Evolutionary conservation across 2,113 vertebrate species (phyloP).

Genomic region (Callorhinus ursinus): DNA sequence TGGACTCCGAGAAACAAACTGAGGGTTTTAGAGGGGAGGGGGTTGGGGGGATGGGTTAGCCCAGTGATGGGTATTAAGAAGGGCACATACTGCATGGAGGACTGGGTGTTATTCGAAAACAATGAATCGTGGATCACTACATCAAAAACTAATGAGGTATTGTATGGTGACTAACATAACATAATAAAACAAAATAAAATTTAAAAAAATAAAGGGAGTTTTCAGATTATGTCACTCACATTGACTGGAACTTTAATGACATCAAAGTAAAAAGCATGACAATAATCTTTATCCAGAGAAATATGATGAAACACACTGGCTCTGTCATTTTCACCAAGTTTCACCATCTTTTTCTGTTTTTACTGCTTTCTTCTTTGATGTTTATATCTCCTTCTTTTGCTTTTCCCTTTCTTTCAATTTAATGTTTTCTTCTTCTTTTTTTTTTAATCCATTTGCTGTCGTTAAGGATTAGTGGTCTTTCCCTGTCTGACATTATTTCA

Average conservation of each 20-base stretch:
- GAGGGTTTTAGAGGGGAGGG: too few relatives aligned
- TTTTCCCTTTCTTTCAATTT: not conserved
- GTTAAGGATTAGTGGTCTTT: not conserved
- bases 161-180: too few relatives aligned
- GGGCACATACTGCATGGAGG: too few relatives aligned
- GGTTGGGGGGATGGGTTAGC: too few relatives aligned
- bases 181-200: too few relatives aligned
- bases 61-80: too few relatives aligned
- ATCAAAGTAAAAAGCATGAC: not conserved
- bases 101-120: too few relatives aligned
- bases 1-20: too few relatives aligned
- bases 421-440: not conserved
- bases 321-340: not conserved
- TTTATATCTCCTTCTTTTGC: not conserved
- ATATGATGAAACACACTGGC: not conserved
- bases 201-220: not conserved
- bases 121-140: too few relatives aligned
- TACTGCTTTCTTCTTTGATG: not conserved
- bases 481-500: not conserved
- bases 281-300: not conserved
- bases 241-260: not conserved
- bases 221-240: not conserved
- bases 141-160: too few relatives aligned
- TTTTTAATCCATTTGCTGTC: not conserved
- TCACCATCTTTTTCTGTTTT: not conserved